These are phyloP conservation scores for Lasioglossum malachurum DNA, from an alignment of 2,888 invertebrate species.

Conservation along the genomic window DNA sequence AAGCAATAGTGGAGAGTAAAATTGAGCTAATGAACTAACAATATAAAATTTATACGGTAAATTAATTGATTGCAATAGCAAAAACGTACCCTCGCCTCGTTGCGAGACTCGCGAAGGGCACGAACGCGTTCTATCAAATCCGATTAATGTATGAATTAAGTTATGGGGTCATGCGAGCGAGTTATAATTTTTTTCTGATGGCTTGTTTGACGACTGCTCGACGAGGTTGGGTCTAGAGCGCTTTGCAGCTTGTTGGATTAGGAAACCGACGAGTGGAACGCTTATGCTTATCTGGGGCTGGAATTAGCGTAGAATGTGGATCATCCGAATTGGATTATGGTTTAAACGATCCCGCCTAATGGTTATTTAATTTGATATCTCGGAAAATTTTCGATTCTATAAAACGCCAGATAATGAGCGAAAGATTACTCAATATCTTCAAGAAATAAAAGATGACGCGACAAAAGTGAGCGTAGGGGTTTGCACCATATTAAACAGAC, in stretches of 20 bases:
- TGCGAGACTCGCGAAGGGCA: neutral
- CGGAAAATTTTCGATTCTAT: neutral
- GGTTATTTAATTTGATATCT: neutral
- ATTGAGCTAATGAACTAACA: neutral
- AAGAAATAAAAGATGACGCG: too few relatives aligned
- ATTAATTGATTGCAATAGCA: neutral
- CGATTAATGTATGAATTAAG: constrained; percentile 49
- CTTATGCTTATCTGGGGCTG: neutral
- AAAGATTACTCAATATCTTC: neutral
- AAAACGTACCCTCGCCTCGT: neutral
- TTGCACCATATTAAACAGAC: too few relatives aligned
- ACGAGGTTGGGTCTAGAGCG: neutral
- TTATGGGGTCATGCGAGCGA: constrained; percentile 2
- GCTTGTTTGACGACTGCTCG: neutral
- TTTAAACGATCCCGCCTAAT: neutral
- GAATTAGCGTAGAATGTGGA: neutral
- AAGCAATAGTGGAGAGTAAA: neutral
- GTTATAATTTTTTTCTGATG: constrained; percentile 3
- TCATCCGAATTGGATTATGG: neutral
- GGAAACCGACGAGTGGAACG: neutral
- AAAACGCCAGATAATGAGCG: neutral
- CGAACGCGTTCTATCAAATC: constrained; percentile 3
- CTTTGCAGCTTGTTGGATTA: neutral
- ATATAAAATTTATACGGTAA: neutral
- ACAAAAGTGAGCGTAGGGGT: neutral